phyloP scores from a whole-genome alignment of 2,888 invertebrate species.

The Heteromyza rotundicornis region DNA sequence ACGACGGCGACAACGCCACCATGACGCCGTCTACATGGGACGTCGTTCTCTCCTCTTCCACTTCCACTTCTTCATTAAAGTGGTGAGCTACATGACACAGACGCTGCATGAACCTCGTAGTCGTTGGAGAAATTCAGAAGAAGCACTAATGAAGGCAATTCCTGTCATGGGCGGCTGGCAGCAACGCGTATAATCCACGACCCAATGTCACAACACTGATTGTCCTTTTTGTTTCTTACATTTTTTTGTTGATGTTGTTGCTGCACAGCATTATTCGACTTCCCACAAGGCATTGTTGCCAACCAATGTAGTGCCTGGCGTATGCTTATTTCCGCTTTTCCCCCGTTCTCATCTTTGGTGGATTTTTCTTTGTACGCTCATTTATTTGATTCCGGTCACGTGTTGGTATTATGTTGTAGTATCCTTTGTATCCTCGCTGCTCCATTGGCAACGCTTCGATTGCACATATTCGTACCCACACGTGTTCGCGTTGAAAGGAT shows the following conservation, averaged over 20 bases:
- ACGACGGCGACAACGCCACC: constrained; percentile 17
- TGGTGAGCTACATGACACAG: background rate
- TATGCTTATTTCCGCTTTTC: background rate
- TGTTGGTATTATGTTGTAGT: constrained; percentile 28
- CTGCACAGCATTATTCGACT: constrained; percentile 1
- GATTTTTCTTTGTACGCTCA: constrained; percentile 33
- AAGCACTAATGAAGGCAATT: background rate
- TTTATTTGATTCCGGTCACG: constrained; percentile 46
- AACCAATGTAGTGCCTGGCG: background rate
- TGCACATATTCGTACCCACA: background rate
- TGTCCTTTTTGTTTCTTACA: constrained; percentile 47
- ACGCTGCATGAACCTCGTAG: background rate
- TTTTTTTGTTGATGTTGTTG: too few species aligned
- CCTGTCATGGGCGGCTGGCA: background rate
- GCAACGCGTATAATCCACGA: constrained; percentile 21
- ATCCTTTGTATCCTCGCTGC: background rate
- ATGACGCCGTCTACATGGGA: constrained; percentile 27
- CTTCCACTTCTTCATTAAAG: too few species aligned
- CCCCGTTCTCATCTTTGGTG: constrained; percentile 29
- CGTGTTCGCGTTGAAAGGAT: background rate
- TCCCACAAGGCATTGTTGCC: background rate
- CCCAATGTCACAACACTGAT: constrained; percentile 49
- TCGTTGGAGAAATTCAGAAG: background rate
- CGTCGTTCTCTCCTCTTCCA: too few species aligned
- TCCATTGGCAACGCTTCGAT: background rate